Evolutionary conservation across 2,797 vertebrate species (phyloP), one percentile per base, ranked within the genome.

Genomic region (Halcyon smyrnensis): DNA sequence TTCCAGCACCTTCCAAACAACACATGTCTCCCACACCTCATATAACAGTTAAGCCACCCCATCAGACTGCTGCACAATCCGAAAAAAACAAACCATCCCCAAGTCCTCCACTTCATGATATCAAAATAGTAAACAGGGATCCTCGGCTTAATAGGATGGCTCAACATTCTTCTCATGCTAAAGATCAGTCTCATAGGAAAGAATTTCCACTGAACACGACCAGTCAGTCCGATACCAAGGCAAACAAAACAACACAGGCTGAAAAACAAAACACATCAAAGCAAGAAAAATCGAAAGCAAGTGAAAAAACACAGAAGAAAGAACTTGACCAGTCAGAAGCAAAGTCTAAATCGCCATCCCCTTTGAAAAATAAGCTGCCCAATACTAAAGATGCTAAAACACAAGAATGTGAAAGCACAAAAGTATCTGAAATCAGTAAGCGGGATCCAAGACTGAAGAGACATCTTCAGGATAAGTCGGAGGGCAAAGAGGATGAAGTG

Each of bases 371-470:
- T 59, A 98, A 98, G 88, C 71, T 97, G 4, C 97, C 98, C 1
- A 97, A 89, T 82, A 65, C 89, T 79, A 98, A 98, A 96, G 98
- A 98, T 83, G 69, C 84, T 74, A 99, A 98, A 97, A 98, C 80
- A 48, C 90, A 93, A 15, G 99, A 99, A 87, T 70, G 91, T 2
- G 99, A 99, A 90, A 97, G 92, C 62, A 79, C 93, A 43, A 99
- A 98, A 92, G 82, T 97, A 1, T 79, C 97, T 17, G 99, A 99
- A 50, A 92, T 98, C 65, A 98, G 95, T 15, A 99, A 99, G 95
- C 99, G 99, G 91, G 99, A 99, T 90, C 99, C 99, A 32, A 97
- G 99, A 75, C 95, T 99, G 82, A 99, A 98, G 94, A 99, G 99
- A 73, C 99, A 99, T 45, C 86, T 98, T 27, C 98, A 98, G 9